Conservation (phyloP, 2,113 vertebrate species). For the Hucho hucho region DNA sequence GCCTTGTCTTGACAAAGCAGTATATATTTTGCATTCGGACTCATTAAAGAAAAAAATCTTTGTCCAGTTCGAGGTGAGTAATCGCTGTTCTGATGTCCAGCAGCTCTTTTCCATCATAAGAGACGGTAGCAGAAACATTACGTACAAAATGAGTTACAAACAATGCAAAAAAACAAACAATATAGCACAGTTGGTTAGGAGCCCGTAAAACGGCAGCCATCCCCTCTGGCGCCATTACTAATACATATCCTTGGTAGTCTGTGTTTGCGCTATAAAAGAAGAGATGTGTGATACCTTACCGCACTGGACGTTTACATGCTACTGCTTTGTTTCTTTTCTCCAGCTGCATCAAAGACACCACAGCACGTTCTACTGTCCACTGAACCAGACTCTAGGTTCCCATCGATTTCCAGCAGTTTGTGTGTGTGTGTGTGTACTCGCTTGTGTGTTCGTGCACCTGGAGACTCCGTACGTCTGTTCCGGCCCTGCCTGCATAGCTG, state of each 20-base stretch:
- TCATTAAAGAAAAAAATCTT: too few species aligned
- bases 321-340: constrained; percentile 2
- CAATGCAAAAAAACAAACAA: too few species aligned
- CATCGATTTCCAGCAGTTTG: neutral
- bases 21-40: too few species aligned
- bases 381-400: constrained; percentile 2
- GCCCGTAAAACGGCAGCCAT: too few species aligned
- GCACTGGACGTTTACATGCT: constrained; percentile 8
- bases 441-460: neutral
- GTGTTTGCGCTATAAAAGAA: neutral
- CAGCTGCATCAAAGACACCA: constrained; percentile 8
- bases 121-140: too few species aligned
- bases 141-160: too few species aligned
- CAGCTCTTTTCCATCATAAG: too few species aligned
- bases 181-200: too few species aligned
- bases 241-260: constrained; percentile 13
- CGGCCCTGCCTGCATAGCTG: neutral
- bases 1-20: too few species aligned
- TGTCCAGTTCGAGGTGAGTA: too few species aligned
- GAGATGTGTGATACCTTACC: constrained; percentile 20
- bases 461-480: constrained; percentile 7
- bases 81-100: too few species aligned
- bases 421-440: neutral
- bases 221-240: too few species aligned
- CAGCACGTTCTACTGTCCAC: neutral